Evolutionary conservation across 2,113 vertebrate species (phyloP), one percentile per base, ranked within the genome.

Genomic region (Nerophis ophidion): DNA sequence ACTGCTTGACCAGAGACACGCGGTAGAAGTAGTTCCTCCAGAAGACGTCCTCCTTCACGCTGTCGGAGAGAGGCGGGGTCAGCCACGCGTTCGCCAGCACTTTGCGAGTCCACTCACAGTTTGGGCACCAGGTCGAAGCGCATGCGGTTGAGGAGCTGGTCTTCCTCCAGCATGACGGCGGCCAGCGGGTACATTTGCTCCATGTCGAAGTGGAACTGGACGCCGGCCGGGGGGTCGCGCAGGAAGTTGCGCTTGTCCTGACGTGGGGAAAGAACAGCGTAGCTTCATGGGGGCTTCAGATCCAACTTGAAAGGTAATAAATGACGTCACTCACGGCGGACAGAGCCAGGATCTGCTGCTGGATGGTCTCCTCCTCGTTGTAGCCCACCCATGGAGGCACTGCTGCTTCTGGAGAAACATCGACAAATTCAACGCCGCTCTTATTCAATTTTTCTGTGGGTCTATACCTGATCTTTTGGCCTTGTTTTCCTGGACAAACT

Each of bases 21-120:
- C 97, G 91, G 87, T 99, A 99, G 81, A 99, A 98, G 65, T 98
- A 99, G 81, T 99, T 99, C 83, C 96, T 96, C 96, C 97, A 99
- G 76, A 99, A 99, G 8, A 93, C 86, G 3, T 98, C 97, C 81
- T 99, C 97, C 79, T 98, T 98, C 68, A 98, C 89, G 0, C 97
- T 99, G 83, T 57, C 76, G 72, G 54, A 75, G n/a, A 73, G 51
- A 75, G 16, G 55, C 40, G n/a, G 40, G 56, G 5, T 19, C 38
- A 42, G 10, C 9, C 34, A 36, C 34, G 4, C 14, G 2, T 4
- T 12, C 6, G 5, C 40, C 2, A 11, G 36, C 10, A 3, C 10
- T 2, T 1, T 7, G 2, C 38, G 6, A 46, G 7, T 40, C 11
- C 40, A 81, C 86, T 79, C 4, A 88, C 86, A 56, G 80, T 77